Evolutionary conservation across 2,113 vertebrate genomes (phyloP).

Genomic region (Danio rerio): DNA sequence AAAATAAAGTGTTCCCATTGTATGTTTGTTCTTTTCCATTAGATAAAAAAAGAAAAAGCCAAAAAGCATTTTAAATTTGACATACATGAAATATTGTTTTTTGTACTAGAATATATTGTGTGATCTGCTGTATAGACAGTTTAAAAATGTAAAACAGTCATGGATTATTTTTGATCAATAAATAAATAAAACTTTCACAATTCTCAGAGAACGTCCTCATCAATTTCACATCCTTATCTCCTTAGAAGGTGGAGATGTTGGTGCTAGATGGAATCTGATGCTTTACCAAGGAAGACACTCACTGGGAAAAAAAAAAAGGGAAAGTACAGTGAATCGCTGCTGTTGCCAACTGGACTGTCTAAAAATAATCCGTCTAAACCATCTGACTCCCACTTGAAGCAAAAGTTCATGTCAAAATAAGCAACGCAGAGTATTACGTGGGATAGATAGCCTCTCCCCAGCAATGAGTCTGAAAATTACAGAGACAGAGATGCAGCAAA

Average conservation of each 20-base stretch:
- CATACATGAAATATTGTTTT: too few relatives aligned
- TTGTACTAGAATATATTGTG: too few relatives aligned
- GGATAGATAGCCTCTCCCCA: constrained; percentile 60
- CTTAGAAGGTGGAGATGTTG: not conserved
- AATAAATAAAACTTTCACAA: not conserved
- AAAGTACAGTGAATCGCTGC: constrained; percentile 50
- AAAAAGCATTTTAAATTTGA: too few relatives aligned
- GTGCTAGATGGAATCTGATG: not conserved
- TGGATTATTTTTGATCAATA: too few relatives aligned
- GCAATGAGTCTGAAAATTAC: constrained; percentile 68
- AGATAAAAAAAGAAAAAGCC: too few relatives aligned
- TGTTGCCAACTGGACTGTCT: constrained; percentile 59
- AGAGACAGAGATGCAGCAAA: constrained; percentile 67
- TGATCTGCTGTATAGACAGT: not conserved
- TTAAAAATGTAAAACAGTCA: too few relatives aligned
- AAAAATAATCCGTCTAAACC: constrained; percentile 62
- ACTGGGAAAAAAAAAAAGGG: not conserved
- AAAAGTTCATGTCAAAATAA: constrained; percentile 66
- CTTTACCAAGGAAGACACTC: constrained; percentile 23
- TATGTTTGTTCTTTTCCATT: too few relatives aligned
- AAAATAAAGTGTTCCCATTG: too few relatives aligned
- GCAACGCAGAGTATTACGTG: constrained; percentile 63
- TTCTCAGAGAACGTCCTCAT: not conserved
- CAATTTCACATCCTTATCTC: not conserved
- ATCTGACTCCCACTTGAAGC: constrained; percentile 67